A percentile compares a stretch with the other conserved stretches of the same genome.
Evolutionary conservation across 2,888 invertebrate genomes (phyloP).

Genomic region (Ormyrus rosae): DNA sequence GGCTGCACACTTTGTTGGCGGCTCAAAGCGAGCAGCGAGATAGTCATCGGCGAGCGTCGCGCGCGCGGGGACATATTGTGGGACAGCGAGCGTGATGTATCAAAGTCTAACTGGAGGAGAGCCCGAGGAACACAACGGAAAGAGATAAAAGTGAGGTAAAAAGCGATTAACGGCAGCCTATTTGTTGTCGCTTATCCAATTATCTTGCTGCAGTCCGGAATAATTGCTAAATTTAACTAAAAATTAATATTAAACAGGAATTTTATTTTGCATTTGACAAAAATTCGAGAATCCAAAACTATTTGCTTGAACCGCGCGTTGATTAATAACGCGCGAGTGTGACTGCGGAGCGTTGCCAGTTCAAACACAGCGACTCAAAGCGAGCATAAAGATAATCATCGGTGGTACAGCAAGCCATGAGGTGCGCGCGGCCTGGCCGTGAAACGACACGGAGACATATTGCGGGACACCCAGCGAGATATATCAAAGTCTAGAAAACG

Average conservation of each 20-base stretch:
- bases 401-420: constrained; percentile 59
- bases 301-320: too few relatives aligned
- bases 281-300: too few relatives aligned
- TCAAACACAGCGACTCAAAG: constrained; percentile 62
- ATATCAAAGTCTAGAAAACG: constrained; percentile 20
- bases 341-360: too few relatives aligned
- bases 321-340: too few relatives aligned
- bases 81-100: constrained; percentile 43
- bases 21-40: constrained; percentile 69
- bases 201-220: too few relatives aligned
- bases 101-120: background rate
- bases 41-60: constrained; percentile 68
- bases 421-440: constrained; percentile 30
- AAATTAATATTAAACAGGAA: too few relatives aligned
- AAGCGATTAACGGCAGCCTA: too few relatives aligned
- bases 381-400: constrained; percentile 71
- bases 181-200: too few relatives aligned
- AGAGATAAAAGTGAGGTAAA: background rate
- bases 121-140: background rate
- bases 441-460: constrained; percentile 28
- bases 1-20: constrained; percentile 62
- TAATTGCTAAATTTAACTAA: too few relatives aligned
- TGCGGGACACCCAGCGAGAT: constrained; percentile 40
- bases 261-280: too few relatives aligned
- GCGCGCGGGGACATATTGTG: constrained; percentile 32